phyloP scores from a whole-genome alignment of 2,888 invertebrate genomes.

The Epicampocera succincta region DNA sequence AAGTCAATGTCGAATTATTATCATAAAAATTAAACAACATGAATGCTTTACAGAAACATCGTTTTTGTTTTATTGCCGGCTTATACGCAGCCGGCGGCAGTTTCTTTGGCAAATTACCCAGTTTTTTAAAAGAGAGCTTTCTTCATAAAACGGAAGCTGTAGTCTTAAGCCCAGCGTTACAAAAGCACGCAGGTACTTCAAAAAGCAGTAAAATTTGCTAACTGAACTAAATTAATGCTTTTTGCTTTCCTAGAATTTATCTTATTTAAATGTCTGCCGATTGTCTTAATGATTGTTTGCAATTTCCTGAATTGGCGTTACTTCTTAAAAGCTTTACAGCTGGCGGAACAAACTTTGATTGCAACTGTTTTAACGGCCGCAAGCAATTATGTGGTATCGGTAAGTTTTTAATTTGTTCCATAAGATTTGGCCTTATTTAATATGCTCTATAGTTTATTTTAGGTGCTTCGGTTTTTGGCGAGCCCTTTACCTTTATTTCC shows the following conservation, averaged over 20 bases:
- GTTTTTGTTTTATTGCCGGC: constrained; percentile 81
- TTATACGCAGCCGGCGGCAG: constrained; percentile 84
- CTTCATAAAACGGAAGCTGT: neutral
- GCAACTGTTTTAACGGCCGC: constrained; percentile 84
- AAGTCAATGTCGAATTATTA: neutral
- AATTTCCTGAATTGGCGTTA: constrained; percentile 84
- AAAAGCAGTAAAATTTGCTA: neutral
- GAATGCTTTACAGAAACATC: constrained; percentile 72
- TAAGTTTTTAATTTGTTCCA: constrained; percentile 72
- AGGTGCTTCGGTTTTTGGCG: constrained; percentile 87
- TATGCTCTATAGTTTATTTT: constrained; percentile 85
- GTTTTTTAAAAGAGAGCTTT: constrained; percentile 59
- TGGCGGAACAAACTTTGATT: constrained; percentile 83
- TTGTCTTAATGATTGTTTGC: constrained; percentile 83
- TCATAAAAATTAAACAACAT: constrained; percentile 22
- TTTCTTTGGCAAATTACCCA: constrained; percentile 84
- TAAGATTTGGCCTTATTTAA: neutral
- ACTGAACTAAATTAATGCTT: constrained; percentile 24
- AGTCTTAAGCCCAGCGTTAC: neutral
- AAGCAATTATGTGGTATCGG: constrained; percentile 85
- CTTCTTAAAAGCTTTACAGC: constrained; percentile 84
- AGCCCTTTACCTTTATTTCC: constrained; percentile 87
- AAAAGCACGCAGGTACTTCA: constrained; percentile 14
- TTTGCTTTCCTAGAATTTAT: constrained; percentile 69
- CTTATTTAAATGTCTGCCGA: constrained; percentile 79